Percentiles rank a stretch among this genome's conserved stretches.
These are phyloP conservation scores for Pinna nobilis DNA, from an alignment of 1,140 invertebrate species.

Conservation along the genomic window DNA sequence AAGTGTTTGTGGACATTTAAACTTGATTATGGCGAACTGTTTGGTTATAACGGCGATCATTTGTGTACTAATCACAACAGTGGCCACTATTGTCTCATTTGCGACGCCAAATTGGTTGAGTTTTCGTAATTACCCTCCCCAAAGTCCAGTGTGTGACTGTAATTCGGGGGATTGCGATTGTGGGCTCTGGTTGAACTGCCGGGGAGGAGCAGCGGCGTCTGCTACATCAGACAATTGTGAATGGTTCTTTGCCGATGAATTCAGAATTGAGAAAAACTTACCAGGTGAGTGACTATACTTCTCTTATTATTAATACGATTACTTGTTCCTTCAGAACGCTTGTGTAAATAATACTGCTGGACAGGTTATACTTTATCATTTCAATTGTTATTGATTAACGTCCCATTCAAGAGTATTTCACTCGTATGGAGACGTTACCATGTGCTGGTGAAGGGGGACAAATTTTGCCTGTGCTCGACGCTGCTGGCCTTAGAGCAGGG, in stretches of 20 bases:
- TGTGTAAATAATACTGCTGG: no score
- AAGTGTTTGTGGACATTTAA: no score
- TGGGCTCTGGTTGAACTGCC: slow-evolving; percentile 65
- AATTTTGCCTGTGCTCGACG: no score
- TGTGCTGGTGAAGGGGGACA: no score
- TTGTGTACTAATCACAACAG: slow-evolving; percentile 67
- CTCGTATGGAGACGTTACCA: no score
- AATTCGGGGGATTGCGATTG: slow-evolving; percentile 56
- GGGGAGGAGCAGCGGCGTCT: slow-evolving; percentile 30
- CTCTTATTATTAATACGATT: no score
- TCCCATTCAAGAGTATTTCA: no score
- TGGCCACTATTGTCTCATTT: slow-evolving; percentile 68
- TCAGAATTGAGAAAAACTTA: slow-evolving; percentile 57
- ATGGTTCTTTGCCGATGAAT: slow-evolving; percentile 67
- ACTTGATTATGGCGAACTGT: slow-evolving; percentile 63
- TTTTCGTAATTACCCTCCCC: slow-evolving; percentile 34
- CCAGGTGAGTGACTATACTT: no score
- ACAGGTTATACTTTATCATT: no score
- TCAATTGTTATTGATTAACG: no score
- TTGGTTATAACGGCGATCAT: slow-evolving; percentile 65
- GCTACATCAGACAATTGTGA: slow-evolving; percentile 62
- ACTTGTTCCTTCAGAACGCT: no score
- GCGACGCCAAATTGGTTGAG: slow-evolving; percentile 68
- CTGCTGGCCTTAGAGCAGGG: no score
- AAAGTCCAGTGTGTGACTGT: slow-evolving; percentile 46